Evolutionary conservation across 2,113 vertebrate species (phyloP).

Genomic region (Dissostichus mawsoni): DNA sequence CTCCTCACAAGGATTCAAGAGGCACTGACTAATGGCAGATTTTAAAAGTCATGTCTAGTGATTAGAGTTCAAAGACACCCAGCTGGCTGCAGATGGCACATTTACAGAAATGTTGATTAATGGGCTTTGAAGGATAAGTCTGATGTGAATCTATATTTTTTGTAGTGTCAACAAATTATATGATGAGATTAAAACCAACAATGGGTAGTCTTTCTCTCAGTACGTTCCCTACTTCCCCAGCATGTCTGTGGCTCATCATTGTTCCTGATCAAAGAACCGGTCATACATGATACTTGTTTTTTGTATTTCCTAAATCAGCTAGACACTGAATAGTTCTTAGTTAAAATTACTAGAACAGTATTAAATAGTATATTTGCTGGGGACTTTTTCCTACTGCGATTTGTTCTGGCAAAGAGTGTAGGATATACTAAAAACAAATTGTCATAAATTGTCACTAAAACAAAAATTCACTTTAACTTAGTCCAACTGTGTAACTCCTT

Average conservation of each 20-base stretch:
- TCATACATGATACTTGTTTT: too few species aligned
- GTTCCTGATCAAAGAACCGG: neutral
- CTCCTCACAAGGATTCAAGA: constrained; percentile 31
- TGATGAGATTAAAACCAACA: neutral
- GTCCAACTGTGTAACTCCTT: too few species aligned
- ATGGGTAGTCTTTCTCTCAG: neutral
- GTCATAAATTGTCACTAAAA: too few species aligned
- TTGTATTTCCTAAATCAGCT: neutral
- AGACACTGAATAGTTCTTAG: neutral
- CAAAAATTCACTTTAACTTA: too few species aligned
- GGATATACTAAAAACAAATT: neutral
- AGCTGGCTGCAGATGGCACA: constrained; percentile 29
- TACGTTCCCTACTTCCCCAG: neutral
- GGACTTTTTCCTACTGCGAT: neutral
- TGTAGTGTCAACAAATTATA: neutral
- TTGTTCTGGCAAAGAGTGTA: neutral
- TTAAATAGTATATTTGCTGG: neutral
- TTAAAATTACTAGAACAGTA: neutral
- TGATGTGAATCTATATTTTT: constrained; percentile 17
- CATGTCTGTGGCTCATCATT: neutral
- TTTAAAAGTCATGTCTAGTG: constrained; percentile 40
- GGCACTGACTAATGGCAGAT: constrained; percentile 8
- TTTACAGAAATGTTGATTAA: constrained; percentile 36
- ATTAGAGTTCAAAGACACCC: constrained; percentile 48
- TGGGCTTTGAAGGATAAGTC: constrained; percentile 13